Base-by-base conservation (phyloP, 2,113 vertebrate species). In the Elanoides forficatus region DNA sequence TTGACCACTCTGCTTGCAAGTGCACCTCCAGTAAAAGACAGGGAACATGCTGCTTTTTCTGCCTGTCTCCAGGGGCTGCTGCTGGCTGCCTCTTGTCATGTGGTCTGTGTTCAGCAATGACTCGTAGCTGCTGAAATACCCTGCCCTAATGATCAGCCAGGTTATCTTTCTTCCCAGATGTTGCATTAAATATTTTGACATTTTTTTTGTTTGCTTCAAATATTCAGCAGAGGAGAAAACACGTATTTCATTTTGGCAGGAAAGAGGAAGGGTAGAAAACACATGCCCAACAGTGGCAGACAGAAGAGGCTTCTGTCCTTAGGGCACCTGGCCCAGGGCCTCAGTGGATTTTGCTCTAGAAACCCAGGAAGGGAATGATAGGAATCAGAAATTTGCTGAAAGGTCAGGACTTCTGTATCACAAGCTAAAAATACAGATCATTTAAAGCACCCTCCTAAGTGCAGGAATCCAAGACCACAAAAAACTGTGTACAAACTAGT, bases 371-470 rank as follows among this genome's bases (percentile, higher is more conserved):
- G 55, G 32, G 42, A 91, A 88, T 0, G 4, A 45, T 0, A 86
- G 59, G n/a, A 42, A 73, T 30, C 21, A 89, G 48, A 60, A 90
- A 88, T 32, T 18, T 70, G 12, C 19, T 59, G 50, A 81, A 91
- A 94, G 50, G 58, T 65, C 34, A 36, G 53, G 63, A 76, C 14
- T 50, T 81, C 48, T 47, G 48, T 30, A 68, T 58, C 48, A 78
- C 47, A 55, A 85, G 14, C 26, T 68, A 50, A n/a, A 93, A 94
- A 67, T 30, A 72, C 14, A 30, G 29, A 59, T 63, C 36, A 55
- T 20, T 45, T n/a, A 45, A 68, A 17, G 32, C 2, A 0, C n/a
- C 32, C 42, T 65, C 4, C 0, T 43, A 45, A 90, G 43, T 15
- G 62, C 66, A 76, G 71, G 53, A 92, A 34, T 20, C 52, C 0